Percentiles rank a stretch among this genome's conserved stretches.
Conservation (phyloP, 2,888 invertebrate genomes). For the Villa cingulata region DNA sequence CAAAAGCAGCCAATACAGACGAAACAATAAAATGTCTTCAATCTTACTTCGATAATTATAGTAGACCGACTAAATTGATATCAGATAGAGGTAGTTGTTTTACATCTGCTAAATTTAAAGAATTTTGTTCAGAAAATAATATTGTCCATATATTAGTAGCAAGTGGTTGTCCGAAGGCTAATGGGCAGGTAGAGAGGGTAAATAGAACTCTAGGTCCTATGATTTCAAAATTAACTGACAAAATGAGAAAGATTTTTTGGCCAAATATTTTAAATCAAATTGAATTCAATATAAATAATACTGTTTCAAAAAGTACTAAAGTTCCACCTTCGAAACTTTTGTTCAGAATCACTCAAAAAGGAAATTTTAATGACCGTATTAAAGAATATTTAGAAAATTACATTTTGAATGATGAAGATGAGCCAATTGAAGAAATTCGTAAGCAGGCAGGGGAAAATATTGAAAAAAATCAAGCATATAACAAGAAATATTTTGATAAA, state of each 20-base stretch:
- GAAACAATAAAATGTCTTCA: background rate
- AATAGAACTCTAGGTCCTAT: background rate
- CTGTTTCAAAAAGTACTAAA: conserved; percentile 16
- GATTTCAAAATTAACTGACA: background rate
- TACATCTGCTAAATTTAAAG: conserved; percentile 8
- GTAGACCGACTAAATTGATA: background rate
- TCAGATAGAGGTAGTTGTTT: conserved; percentile 1
- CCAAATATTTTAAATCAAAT: background rate
- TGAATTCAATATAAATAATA: conserved; percentile 6
- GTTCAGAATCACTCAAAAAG: conserved; percentile 19
- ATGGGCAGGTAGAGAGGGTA: background rate
- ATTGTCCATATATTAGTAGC: conserved; percentile 1
- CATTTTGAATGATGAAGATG: no score
- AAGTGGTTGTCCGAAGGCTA: background rate
- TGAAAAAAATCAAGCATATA: no score
- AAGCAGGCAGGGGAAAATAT: no score
- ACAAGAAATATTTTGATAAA: no score
- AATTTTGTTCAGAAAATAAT: conserved; percentile 8
- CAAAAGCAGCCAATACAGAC: background rate
- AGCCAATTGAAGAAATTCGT: no score
- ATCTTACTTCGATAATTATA: conserved; percentile 1
- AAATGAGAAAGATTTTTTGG: background rate
- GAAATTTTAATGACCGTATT: background rate
- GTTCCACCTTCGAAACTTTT: conserved; percentile 18
- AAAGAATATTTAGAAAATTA: no score